Base-by-base conservation (phyloP, 2,797 vertebrate genomes). In the Peromyscus aztecus region DNA sequence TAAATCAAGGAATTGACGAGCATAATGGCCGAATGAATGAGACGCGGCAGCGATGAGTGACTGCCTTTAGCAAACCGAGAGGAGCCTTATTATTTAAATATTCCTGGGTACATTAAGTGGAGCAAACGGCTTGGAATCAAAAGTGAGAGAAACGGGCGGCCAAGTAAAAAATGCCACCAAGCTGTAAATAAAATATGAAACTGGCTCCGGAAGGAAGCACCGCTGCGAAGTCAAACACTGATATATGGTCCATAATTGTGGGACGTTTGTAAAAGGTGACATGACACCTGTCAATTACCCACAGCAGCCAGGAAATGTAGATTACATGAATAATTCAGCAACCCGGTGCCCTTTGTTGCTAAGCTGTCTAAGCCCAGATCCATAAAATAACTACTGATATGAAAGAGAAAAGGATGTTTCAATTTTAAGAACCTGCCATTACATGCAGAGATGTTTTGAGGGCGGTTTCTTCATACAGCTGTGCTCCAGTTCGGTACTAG, bases 291-390 rank as follows among this genome's bases (percentile, higher is more conserved):
- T 98, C 98, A 99, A 98, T 99, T 98, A 98, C 96, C 98, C 89
- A 91, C 81, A 98, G 98, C 96, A 98, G 92, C 97, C 98, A 98
- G 97, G 98, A 98, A 98, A 98, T 98, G 98, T 97, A 99, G 97
- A 98, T 98, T 98, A 96, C 97, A 99, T 99, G 97, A 98, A 99
- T 99, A 98, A 99, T 99, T 99, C 98, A 99, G 97, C 96, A 98
- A 97, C 94, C 93, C 81, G 78, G 92, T 98, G 97, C 95, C 98
- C 97, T 98, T 98, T 98, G 98, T 98, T 98, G 98, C 98, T 98
- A 98, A 97, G 71, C 89, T 0, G 17, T 91, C 97, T 98, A 98
- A 98, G 87, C 98, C 98, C 92, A 97, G 77, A 96, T 98, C 96
- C 83, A 21, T 97, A 98, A 97, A 96, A 95, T 97, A 98, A 97